phyloP scores from a whole-genome alignment of 2,797 vertebrate species.

The Distichodus sexfasciatus region DNA sequence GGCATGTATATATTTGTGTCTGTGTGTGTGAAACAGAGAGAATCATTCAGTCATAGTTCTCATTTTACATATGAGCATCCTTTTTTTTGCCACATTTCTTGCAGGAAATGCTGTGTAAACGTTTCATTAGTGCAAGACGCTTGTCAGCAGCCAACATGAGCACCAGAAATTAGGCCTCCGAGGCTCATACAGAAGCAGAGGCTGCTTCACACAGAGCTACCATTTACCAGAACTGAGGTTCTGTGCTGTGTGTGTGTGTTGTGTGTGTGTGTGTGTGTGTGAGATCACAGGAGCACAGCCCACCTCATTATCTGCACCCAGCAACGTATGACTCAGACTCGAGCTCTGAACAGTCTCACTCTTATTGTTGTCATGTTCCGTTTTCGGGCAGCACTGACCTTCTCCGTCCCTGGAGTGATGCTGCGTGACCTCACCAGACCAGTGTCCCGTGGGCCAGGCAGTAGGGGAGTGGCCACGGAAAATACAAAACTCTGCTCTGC shows the following conservation, averaged over 20 bases:
- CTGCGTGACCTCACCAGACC: constrained; percentile 13
- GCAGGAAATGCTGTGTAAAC: constrained; percentile 3
- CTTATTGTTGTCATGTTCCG: neutral
- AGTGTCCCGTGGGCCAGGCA: neutral
- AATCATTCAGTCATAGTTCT: constrained; percentile 22
- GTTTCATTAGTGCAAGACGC: constrained; percentile 17
- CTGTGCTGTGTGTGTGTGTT: constrained; percentile 3
- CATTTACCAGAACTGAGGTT: constrained; percentile 20
- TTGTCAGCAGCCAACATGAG: constrained; percentile 7
- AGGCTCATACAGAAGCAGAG: constrained; percentile 9
- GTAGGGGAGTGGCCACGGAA: neutral
- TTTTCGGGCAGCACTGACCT: constrained; percentile 6
- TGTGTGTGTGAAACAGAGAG: neutral
- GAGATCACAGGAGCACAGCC: constrained; percentile 1
- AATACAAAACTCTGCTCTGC: constrained; percentile 5
- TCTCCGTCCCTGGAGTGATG: neutral
- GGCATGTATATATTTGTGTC: neutral
- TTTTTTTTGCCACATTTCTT: constrained; percentile 20
- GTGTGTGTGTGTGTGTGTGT: neutral
- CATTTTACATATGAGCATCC: constrained; percentile 29
- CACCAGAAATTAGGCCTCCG: neutral
- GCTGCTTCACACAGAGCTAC: constrained; percentile 8
- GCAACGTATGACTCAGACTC: constrained; percentile 5
- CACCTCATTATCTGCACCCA: neutral
- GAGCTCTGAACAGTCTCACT: constrained; percentile 10